These are phyloP conservation scores for Bombus superbus DNA, from an alignment of 1,140 invertebrate species.

Conservation along the genomic window DNA sequence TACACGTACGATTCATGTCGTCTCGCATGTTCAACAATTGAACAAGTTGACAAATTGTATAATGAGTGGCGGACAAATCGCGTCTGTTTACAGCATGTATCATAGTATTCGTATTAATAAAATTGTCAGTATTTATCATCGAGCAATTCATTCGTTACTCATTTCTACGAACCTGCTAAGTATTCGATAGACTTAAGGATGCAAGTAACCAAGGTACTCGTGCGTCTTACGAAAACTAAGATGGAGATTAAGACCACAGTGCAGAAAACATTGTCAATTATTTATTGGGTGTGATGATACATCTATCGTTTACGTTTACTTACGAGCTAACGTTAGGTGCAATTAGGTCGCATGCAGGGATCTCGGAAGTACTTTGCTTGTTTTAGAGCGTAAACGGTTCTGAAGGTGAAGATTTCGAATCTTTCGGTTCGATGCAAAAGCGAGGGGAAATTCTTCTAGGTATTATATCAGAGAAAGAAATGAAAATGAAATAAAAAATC, in stretches of 20 bases:
- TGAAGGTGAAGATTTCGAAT: background rate
- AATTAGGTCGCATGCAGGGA: conserved; percentile 42
- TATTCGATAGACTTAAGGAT: background rate
- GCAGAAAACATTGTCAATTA: conserved; percentile 57
- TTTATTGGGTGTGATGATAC: conserved; percentile 65
- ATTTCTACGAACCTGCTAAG: background rate
- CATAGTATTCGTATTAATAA: conserved; percentile 75
- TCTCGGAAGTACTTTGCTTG: background rate
- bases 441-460: conserved; percentile 9
- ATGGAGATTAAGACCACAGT: conserved; percentile 58
- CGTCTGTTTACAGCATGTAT: conserved; percentile 60
- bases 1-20: background rate
- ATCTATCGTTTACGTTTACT: conserved; percentile 52
- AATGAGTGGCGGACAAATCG: conserved; percentile 1
- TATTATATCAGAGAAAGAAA: background rate
- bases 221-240: conserved; percentile 29
- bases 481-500: conserved; percentile 37
- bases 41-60: conserved; percentile 18
- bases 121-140: conserved; percentile 74
- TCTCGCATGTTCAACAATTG: background rate
- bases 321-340: conserved; percentile 39
- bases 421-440: background rate
- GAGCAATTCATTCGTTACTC: background rate
- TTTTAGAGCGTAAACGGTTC: conserved; percentile 1
- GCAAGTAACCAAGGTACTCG: background rate